Base-by-base conservation (phyloP, 2,797 vertebrate species). In the Periparus ater region DNA sequence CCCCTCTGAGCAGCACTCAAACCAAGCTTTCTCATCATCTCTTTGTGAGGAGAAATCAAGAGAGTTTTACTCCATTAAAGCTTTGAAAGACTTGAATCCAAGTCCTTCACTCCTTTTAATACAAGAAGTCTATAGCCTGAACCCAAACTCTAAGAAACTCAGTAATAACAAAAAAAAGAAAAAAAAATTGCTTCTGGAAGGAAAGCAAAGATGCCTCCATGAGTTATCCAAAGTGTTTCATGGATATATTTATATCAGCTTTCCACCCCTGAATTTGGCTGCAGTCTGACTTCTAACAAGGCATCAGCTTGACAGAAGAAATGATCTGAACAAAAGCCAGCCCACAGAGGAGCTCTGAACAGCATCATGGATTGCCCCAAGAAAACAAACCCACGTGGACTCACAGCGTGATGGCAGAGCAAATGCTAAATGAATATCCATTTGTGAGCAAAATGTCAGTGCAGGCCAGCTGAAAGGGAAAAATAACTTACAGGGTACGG, bases 301-400 rank as follows among this genome's bases (percentile, higher is more conserved):
- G 77, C 91, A 89, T 42, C 74, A 89, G 89, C 62, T 13, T 75
- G 89, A 92, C 84, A 92, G 82, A 65, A 75, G 73, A 42, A 91
- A 65, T 7, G 47, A 85, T 38, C 21, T 78, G 62, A 92, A 78
- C 77, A 65, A 89, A 78, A 91, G 51, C 42, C 77, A 89, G 47
- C 77, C 84, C 62, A 45, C 82, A 27, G 73, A 47, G 11, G 3
- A 10, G 8, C 85, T 88, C n/a, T 26, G 47, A 65, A 61, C 5
- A 32, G 51, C 78, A 87, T 5, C 25, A 0, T 5, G 58, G 30
- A 54, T 45, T n/a, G 77, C 77, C 84, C 81, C 89, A 82, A 78
- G 84, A 78, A 94, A 92, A 89, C 77, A 75, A 91, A 68, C 58
- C 74, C 89, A 89, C 13, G 4, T 75, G 89, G 47, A 14, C 66